Conservation (phyloP, 2,888 invertebrate genomes). For the Philopedon plagiatum region DNA sequence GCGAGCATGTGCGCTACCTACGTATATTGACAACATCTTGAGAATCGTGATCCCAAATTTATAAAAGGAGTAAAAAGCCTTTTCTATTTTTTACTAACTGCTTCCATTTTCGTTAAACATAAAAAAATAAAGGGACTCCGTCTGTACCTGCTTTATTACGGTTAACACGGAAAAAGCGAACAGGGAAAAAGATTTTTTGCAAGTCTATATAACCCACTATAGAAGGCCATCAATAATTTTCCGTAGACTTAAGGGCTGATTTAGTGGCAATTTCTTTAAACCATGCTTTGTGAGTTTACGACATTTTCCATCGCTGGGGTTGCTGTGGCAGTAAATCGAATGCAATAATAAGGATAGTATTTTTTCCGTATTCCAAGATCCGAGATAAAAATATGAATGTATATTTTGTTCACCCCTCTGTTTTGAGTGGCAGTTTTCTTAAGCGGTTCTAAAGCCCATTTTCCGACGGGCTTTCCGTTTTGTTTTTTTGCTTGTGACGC, state of each 20-base stretch:
- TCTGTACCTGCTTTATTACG: background rate
- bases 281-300: constrained; percentile 36
- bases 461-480: constrained; percentile 22
- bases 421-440: constrained; percentile 9
- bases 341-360: constrained; percentile 42
- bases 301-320: constrained; percentile 28
- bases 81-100: no score
- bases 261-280: constrained; percentile 38
- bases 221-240: constrained; percentile 36
- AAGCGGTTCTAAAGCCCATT: constrained; percentile 27
- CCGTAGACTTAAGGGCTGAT: constrained; percentile 27
- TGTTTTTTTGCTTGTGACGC: constrained; percentile 36
- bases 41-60: no score
- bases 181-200: background rate
- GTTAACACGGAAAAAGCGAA: background rate
- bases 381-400: constrained; percentile 38
- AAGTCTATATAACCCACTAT: constrained; percentile 24
- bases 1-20: no score
- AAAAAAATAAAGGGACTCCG: background rate
- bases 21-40: no score
- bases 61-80: no score
- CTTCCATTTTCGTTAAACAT: background rate
- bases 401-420: constrained; percentile 20
- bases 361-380: constrained; percentile 31
- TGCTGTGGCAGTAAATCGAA: constrained; percentile 46